Evolutionary conservation across 2,113 vertebrate species (phyloP), one percentile per base, ranked within the genome.

Genomic region (Menura novaehollandiae): DNA sequence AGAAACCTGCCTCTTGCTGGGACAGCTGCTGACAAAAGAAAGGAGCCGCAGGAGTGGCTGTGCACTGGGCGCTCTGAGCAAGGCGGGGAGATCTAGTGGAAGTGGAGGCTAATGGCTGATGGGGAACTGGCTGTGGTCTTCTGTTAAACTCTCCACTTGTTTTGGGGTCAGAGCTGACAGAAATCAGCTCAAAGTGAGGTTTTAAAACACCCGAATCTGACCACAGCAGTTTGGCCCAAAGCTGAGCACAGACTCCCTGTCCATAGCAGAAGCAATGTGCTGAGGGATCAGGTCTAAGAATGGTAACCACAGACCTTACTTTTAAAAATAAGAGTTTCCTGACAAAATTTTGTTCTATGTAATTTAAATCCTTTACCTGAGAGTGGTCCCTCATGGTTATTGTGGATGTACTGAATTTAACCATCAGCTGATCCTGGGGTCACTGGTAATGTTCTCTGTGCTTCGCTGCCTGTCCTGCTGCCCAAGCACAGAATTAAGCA

Each of bases 241-340:
- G 73, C 33, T 1, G 8, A 69, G 41, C 63, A 13, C 0, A 0
- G 33, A 15, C 11, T 77, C 22, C 49, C 21, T 1, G 1, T 39
- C 37, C 9, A 8, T 4, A 32, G n/a, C 51, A 44, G 68, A 47
- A 89, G 9, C 9, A 13, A 3, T 4, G 23, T 33, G 30, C 23
- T 33, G 27, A 66, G 51, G 16, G 9, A 20, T 52, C 22, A 32
- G 22, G 16, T n/a, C 41, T 51, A 41, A 41, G 30, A 37, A 39
- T 0, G 0, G 59, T 26, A 72, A 60, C 8, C 7, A 11, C 44
- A 74, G 60, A 12, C n/a, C 41, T 59, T 22, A 16, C 24, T 66
- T 75, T 71, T 39, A 72, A 83, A 91, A 86, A 62, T 7, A 59
- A 51, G 35, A 4, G 20, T 63, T 82, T 69, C 44, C 51, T 74